Evolutionary conservation across 1,140 invertebrate species (phyloP), one percentile per base, ranked within the genome.

Genomic region (Bombus ignitus): DNA sequence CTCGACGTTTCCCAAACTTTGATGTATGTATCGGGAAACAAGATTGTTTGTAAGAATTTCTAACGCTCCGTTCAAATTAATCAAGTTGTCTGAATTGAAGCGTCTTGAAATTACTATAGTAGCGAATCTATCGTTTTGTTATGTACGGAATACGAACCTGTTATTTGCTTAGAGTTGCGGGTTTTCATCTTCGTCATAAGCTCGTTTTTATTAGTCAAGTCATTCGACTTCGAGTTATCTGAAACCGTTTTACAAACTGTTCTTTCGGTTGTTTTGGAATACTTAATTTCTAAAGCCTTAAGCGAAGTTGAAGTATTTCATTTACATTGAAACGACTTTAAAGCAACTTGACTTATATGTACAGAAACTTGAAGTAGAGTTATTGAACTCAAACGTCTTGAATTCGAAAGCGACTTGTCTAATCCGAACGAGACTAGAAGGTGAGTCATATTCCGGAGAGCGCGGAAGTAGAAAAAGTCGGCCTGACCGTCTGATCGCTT

Each of bases 391-490:
- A 12, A 62, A 62, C 28, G 59, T 62, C 59, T 62, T 62, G 59
- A 62, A 62, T n/a, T n/a, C 47, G 47, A n/a, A 62, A 62, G 59
- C 59, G 28, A 62, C 59, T 62, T 4, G 59, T 62, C 37, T 37
- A 25, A 70, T 39, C 47, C 47, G n/a, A 37, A 70, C 32, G 39
- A 13, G 18, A 13, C 70, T 42, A 28, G 37, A 71, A 42, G 37
- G 39, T 35, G 32, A 35, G 66, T 8, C 25, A 39, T 71, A 39
- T 39, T 13, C 10, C 12, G 68, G 68, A n/a, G 1, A 62, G 70
- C 70, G 28, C 39, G 70, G 39, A 72, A 72, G 70, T 73, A 73
- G 71, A 73, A 75, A 53, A 75, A 44, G 44, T 25, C 73, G 42
- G 22, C 8, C 9, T 32, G 18, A 62, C 42, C 22, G 73, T 74